A percentile compares a stretch with the other conserved stretches of the same genome.
phyloP scores from a whole-genome alignment of 35 echinoderm and acorn worm genomes.

The Nesometra sesokonis region DNA sequence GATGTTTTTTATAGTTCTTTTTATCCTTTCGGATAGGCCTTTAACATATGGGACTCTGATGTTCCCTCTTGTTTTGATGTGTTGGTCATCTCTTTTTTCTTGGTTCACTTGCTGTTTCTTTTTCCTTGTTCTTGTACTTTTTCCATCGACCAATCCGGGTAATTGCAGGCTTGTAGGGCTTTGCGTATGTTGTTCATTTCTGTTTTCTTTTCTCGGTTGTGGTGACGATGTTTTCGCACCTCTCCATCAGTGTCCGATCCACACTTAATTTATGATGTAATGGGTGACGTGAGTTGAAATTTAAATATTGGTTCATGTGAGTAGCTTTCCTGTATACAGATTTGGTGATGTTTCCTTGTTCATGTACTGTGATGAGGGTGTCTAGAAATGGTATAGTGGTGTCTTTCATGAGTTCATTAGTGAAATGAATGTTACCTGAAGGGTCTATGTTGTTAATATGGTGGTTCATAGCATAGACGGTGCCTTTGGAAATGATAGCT shows the following conservation, averaged over 20 bases:
- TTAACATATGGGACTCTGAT: conserved; percentile 1
- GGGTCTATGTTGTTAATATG: conserved; percentile 26
- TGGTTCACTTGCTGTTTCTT: background rate
- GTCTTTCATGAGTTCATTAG: conserved; percentile 2
- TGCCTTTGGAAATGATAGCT: conserved; percentile 13
- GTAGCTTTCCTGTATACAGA: background rate
- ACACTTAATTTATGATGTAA: conserved; percentile 32
- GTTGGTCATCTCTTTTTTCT: background rate
- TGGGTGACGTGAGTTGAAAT: conserved; percentile 16
- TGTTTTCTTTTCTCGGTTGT: conserved; percentile 6
- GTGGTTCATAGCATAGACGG: conserved; percentile 11
- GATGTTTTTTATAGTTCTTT: background rate
- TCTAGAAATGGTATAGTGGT: background rate
- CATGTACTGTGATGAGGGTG: background rate
- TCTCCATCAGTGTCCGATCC: conserved; percentile 18
- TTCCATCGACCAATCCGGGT: conserved; percentile 17
- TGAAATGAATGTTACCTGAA: conserved; percentile 34
- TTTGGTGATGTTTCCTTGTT: background rate
- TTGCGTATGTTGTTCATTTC: too few relatives aligned
- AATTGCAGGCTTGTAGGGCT: conserved; percentile 10
- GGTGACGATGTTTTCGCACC: conserved; percentile 14
- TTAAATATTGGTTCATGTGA: conserved; percentile 30
- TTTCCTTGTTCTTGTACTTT: background rate
- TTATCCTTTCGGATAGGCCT: background rate
- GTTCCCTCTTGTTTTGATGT: background rate